phyloP scores from a whole-genome alignment of 2,797 vertebrate species.

The Setipinna tenuifilis region DNA sequence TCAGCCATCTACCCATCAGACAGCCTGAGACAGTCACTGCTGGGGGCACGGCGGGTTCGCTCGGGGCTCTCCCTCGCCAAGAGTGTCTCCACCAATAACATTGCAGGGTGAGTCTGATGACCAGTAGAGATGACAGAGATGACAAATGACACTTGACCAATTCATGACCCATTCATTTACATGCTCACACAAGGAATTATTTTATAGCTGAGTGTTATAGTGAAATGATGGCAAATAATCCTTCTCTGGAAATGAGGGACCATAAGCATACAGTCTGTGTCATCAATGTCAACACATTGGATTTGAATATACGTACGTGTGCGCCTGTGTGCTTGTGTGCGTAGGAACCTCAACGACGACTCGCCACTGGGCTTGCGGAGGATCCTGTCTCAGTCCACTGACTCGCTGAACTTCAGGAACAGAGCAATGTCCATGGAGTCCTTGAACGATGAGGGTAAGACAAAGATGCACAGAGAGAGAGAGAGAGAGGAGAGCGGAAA shows the following conservation, averaged over 20 bases:
- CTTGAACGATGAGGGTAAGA: conserved; percentile 85
- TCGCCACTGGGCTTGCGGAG: conserved; percentile 85
- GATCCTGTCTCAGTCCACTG: conserved; percentile 90
- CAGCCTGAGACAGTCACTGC: conserved; percentile 84
- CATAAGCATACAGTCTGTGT: background rate
- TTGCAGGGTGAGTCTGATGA: conserved; percentile 79
- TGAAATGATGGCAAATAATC: too few species aligned
- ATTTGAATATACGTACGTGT: background rate
- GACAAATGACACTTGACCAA: too few species aligned
- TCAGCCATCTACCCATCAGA: conserved; percentile 90
- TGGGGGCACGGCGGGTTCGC: conserved; percentile 83
- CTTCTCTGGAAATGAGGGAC: too few species aligned
- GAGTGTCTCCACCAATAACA: conserved; percentile 93
- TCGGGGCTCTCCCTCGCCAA: conserved; percentile 85
- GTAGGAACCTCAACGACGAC: conserved; percentile 83
- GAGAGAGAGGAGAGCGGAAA: background rate
- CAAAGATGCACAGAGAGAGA: background rate
- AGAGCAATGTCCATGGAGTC: conserved; percentile 87
- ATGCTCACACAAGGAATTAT: too few species aligned
- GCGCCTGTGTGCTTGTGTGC: conserved; percentile 17
- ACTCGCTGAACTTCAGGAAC: conserved; percentile 90
- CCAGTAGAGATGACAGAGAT: too few species aligned
- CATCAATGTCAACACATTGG: background rate
- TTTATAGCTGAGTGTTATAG: too few species aligned
- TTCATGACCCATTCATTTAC: too few species aligned